Evolutionary conservation across 2,113 vertebrate species (phyloP), one percentile per base, ranked within the genome.

Genomic region (Butastur rufipennis): DNA sequence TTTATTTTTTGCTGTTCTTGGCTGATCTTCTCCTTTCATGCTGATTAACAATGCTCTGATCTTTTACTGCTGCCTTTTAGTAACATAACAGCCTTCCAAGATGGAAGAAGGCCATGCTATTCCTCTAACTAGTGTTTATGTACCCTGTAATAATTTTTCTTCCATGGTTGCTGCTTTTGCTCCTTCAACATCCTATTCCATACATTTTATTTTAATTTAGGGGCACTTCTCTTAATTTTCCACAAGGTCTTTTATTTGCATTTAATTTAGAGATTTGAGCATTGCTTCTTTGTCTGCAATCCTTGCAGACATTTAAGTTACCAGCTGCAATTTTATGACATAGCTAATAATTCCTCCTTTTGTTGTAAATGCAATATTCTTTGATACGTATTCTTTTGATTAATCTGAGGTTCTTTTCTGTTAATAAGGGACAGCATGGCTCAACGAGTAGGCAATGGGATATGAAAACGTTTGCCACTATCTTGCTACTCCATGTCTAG

Each of bases 21-120:
- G 95, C 89, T 58, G 75, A 58, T 92, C 85, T 63, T 92, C 96
- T 89, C 80, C 72, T 92, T 96, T 96, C 88, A 95, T 93, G 95
- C 86, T 95, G 94, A 95, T 92, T 93, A 96, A 94, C 91, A 93
- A 91, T 89, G 73, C 85, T 96, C 91, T 95, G 92, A 97, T 90
- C 88, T 90, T 95, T 97, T 95, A 95, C 73, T 67, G 82, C 86
- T 97, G 90, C 92, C 77, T 92, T 96, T 97, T 86, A 93, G 90
- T 93, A 90, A 93, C 55, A 42, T 50, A 96, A 91, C 45, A 94
- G 53, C 32, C 78, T 97, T 96, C 95, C 92, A 95, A 95, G 66
- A 95, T 95, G 81, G 87, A 90, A 93, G 79, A 65, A 77, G 83
- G 90, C 85, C 91, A 95, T 65, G 88, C 67, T 97, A 71, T 89